These are phyloP conservation scores for Hyperoplus lanceolatus DNA, from an alignment of 2,797 vertebrate genomes.

Conservation along the genomic window DNA sequence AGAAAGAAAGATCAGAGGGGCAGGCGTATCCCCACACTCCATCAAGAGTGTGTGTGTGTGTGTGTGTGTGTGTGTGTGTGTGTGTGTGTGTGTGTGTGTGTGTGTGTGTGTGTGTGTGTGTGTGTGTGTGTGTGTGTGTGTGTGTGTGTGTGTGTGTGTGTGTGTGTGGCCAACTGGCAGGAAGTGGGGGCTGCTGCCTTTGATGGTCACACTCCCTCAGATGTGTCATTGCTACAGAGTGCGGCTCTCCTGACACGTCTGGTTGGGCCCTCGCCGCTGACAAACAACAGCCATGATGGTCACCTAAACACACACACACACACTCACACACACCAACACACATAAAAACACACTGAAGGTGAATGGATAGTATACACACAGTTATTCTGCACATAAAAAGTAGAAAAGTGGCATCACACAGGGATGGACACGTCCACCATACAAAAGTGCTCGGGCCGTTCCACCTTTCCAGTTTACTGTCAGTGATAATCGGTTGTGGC, in stretches of 20 bases:
- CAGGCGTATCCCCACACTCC: conserved; percentile 73
- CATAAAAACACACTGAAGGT: conserved; percentile 23
- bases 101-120: conserved; percentile 29
- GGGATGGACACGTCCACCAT: conserved; percentile 39
- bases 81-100: conserved; percentile 24
- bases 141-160: conserved; percentile 21
- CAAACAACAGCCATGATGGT: conserved; percentile 48
- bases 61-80: conserved; percentile 19
- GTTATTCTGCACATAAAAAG: conserved; percentile 9
- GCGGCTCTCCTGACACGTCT: conserved; percentile 60
- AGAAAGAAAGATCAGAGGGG: conserved; percentile 77
- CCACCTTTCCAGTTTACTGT: conserved; percentile 71
- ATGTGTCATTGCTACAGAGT: conserved; percentile 72
- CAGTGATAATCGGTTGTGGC: conserved; percentile 69
- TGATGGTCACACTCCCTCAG: conserved; percentile 79
- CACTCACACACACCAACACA: background rate
- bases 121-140: conserved; percentile 10
- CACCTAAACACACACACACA: conserved; percentile 34
- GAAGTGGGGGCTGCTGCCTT: conserved; percentile 74
- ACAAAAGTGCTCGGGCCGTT: conserved; percentile 33
- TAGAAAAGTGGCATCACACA: conserved; percentile 14
- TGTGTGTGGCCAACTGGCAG: conserved; percentile 54
- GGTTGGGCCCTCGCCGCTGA: conserved; percentile 46
- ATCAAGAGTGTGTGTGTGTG: conserved; percentile 47
- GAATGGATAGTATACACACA: conserved; percentile 10